Conservation (phyloP, 2,113 vertebrate genomes). For the Brachyistius frenatus region DNA sequence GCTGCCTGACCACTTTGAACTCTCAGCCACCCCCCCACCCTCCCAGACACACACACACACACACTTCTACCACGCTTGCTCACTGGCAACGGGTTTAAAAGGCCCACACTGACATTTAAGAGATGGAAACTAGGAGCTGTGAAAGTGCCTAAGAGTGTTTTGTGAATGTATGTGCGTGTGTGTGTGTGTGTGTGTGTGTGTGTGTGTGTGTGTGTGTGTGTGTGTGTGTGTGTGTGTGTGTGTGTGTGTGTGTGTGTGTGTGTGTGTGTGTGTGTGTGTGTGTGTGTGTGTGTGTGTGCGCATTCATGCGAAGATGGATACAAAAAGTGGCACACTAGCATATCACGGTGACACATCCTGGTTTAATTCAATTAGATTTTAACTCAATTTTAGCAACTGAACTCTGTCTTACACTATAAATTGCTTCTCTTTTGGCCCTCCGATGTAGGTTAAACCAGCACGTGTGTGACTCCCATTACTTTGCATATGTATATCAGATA, state of each 20-base stretch:
- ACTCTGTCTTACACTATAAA: background rate
- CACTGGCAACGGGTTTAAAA: slow-evolving; percentile 60
- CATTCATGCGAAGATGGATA: background rate
- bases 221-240: slow-evolving; percentile 21
- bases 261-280: slow-evolving; percentile 17
- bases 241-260: slow-evolving; percentile 15
- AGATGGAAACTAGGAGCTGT: slow-evolving; percentile 52
- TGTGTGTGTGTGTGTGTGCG: slow-evolving; percentile 16
- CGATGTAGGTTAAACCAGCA: background rate
- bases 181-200: slow-evolving; percentile 15
- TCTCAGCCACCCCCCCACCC: slow-evolving; percentile 12
- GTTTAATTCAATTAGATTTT: background rate
- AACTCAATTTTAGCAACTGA: background rate
- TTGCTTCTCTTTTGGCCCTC: background rate
- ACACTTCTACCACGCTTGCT: slow-evolving; percentile 25
- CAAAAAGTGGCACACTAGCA: slow-evolving; percentile 25
- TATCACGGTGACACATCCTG: slow-evolving; percentile 9
- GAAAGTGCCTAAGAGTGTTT: slow-evolving; percentile 40
- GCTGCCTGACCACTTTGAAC: slow-evolving; percentile 70
- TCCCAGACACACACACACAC: no score
- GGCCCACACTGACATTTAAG: slow-evolving; percentile 73
- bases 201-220: slow-evolving; percentile 9
- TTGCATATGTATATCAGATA: background rate
- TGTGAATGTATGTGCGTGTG: background rate
- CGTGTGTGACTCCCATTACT: background rate